These are phyloP conservation scores for Pseudomyrmex dendroicus DNA, from an alignment of 1,140 invertebrate species.

Conservation along the genomic window DNA sequence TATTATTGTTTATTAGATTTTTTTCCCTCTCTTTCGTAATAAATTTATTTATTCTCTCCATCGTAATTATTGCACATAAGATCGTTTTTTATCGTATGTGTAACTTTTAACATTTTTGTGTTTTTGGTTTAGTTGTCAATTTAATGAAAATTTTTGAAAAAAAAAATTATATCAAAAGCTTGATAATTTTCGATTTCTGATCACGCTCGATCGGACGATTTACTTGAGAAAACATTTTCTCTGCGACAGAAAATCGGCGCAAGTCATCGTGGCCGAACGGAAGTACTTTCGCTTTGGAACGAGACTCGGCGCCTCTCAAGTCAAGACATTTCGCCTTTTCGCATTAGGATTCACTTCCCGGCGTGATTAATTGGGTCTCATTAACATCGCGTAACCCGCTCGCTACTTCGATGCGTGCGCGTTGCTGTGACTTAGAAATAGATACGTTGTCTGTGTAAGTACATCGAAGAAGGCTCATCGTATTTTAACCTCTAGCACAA, in stretches of 20 bases:
- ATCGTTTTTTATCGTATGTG: too few species aligned
- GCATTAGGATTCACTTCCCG: conserved; percentile 70
- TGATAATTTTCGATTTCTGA: neutral
- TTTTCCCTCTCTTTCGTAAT: neutral
- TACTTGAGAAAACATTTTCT: conserved; percentile 43
- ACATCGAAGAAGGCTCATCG: conserved; percentile 10
- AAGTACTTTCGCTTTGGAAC: conserved; percentile 44
- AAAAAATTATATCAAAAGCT: neutral
- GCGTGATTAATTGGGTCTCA: conserved; percentile 75
- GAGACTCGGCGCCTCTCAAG: conserved; percentile 5
- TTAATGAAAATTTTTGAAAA: conserved; percentile 1
- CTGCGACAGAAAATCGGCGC: conserved; percentile 43
- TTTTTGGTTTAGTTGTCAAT: neutral
- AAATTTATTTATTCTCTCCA: neutral
- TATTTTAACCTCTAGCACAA: conserved; percentile 17
- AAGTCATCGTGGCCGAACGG: conserved; percentile 45
- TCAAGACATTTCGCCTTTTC: conserved; percentile 62
- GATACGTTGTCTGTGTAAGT: conserved; percentile 9
- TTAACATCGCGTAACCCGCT: conserved; percentile 69
- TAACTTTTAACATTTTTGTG: neutral
- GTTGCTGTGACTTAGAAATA: conserved; percentile 55
- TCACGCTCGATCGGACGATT: conserved; percentile 22
- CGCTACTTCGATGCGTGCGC: conserved; percentile 38
- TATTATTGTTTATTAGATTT: neutral
- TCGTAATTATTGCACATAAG: neutral